Evolutionary conservation across 2,888 invertebrate species (phyloP), one percentile per base, ranked within the genome.

Genomic region (Tetragnatha montana): DNA sequence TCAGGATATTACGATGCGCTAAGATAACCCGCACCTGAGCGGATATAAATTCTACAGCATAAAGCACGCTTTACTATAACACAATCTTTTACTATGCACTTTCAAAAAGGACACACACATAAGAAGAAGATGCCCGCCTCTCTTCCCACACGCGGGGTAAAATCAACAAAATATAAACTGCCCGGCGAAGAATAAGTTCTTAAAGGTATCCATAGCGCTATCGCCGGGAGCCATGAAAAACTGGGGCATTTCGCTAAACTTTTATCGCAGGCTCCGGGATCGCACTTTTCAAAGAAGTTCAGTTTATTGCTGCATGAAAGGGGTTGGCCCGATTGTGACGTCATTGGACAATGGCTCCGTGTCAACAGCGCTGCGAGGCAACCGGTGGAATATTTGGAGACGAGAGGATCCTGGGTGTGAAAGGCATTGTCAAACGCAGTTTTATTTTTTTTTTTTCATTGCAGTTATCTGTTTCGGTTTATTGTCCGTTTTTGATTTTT

Each of bases 251-350:
- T 73, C 70, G 22, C 51, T n/a, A 35, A 86, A 79, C 71, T 88
- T 88, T 83, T 83, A 78, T 88, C 83, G 68, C 75, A 78, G 78
- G 78, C 79, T 73, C 88, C 73, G 83, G 81, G 35, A 88, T 83
- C 71, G 73, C 35, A 79, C 78, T 83, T 88, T 88, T 74, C 51
- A 83, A 88, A 88, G 79, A 79, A 88, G 79, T 80, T 74, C 79
- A 79, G 78, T 79, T 88, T 88, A 88, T 88, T 68, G 79, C 83
- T 17, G 68, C 50, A 78, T 87, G 81, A 88, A 88, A 88, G 73
- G 83, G 60, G 78, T 68, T 81, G n/a, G 84, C 76, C 17, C 70
- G 84, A 84, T 84, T 86, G 86, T 86, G 86, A 86, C 86, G 86
- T 86, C 79, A 86, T 60, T 50, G 47, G 71, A 86, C 86, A 86